Evolutionary conservation across 2,113 vertebrate species (phyloP).

Genomic region (Herpetotheres cachinnans): DNA sequence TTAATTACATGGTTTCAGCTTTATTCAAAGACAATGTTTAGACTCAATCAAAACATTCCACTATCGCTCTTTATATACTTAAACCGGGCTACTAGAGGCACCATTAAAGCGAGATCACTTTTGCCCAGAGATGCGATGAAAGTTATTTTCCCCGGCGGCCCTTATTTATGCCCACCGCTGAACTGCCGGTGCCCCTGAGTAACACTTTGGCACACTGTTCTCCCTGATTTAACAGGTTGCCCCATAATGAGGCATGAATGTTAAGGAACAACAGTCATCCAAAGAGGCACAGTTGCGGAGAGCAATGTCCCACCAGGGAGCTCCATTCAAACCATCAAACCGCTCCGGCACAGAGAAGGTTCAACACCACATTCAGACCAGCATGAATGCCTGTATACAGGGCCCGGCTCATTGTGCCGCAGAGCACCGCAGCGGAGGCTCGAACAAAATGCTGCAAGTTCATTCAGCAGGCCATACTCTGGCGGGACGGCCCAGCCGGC

Average conservation of each 20-base stretch:
- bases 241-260: constrained; percentile 84
- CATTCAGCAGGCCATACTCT: constrained; percentile 27
- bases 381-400: constrained; percentile 78
- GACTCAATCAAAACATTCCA: constrained; percentile 91
- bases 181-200: constrained; percentile 71
- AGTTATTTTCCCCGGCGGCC: constrained; percentile 60
- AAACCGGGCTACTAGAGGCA: constrained; percentile 76
- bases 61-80: constrained; percentile 81
- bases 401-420: constrained; percentile 68
- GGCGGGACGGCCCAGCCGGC: constrained; percentile 6
- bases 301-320: constrained; percentile 84
- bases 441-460: constrained; percentile 47
- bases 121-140: constrained; percentile 63
- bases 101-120: constrained; percentile 76
- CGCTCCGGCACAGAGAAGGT: constrained; percentile 83
- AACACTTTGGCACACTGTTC: constrained; percentile 75
- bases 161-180: constrained; percentile 66
- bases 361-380: constrained; percentile 82
- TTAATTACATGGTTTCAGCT: constrained; percentile 97
- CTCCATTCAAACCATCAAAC: constrained; percentile 78
- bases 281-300: constrained; percentile 78
- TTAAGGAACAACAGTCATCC: constrained; percentile 82
- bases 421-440: constrained; percentile 31
- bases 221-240: constrained; percentile 88
- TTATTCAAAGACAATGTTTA: constrained; percentile 92